Conservation (phyloP, 35 echinoderm and acorn worm species). For the Heliocidaris tuberculata region DNA sequence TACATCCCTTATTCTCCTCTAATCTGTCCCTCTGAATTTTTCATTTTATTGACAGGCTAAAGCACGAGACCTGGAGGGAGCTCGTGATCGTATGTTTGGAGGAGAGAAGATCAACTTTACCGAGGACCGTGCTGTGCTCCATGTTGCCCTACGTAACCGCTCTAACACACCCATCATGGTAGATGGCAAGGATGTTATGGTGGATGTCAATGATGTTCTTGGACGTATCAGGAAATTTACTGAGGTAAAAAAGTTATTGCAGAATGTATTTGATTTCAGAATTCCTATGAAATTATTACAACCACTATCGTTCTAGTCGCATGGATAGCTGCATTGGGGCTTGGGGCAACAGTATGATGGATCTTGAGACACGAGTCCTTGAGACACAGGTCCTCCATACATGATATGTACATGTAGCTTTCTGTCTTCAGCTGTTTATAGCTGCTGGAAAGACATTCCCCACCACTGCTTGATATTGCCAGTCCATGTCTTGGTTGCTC, state of each 20-base stretch:
- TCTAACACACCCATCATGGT: slow-evolving; percentile 89
- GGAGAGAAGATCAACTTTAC: slow-evolving; percentile 99
- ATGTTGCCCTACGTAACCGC: slow-evolving; percentile 86
- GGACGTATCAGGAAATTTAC: slow-evolving; percentile 77
- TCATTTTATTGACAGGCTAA: slow-evolving; percentile 54
- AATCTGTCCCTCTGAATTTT: not conserved
- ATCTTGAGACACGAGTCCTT: too few relatives aligned
- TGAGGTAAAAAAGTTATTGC: slow-evolving; percentile 52
- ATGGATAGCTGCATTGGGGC: too few relatives aligned
- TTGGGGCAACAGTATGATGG: too few relatives aligned
- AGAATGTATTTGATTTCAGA: not conserved
- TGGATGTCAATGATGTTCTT: slow-evolving; percentile 85
- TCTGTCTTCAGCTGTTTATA: too few relatives aligned
- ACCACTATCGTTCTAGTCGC: too few relatives aligned
- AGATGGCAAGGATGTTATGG: slow-evolving; percentile 81
- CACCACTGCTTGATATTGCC: too few relatives aligned
- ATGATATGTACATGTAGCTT: too few relatives aligned
- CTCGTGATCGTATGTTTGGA: slow-evolving; percentile 79
- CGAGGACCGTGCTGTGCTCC: slow-evolving; percentile 85
- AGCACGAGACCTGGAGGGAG: slow-evolving; percentile 65
- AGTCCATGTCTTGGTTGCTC: too few relatives aligned
- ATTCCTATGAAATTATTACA: too few relatives aligned
- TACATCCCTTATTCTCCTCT: not conserved
- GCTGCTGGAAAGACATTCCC: too few relatives aligned
- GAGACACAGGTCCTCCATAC: too few relatives aligned